Evolutionary conservation across 2,888 invertebrate genomes (phyloP).

Genomic region (Hirtodrosophila histrioides): DNA sequence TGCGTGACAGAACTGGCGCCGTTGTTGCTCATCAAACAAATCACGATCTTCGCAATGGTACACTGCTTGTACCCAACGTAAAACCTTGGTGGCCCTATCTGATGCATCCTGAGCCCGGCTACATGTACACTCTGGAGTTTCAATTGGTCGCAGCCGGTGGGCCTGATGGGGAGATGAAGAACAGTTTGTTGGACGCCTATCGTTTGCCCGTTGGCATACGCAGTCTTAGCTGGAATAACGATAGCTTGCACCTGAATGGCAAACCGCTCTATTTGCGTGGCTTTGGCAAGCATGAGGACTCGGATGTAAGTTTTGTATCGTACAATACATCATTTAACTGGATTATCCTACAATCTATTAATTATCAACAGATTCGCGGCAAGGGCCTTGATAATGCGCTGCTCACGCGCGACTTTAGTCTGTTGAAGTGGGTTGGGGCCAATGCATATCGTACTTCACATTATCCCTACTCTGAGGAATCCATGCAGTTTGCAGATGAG

Average conservation of each 20-base stretch:
- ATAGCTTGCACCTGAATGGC: slow-evolving; percentile 91
- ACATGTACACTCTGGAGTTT: slow-evolving; percentile 92
- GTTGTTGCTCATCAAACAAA: slow-evolving; percentile 86
- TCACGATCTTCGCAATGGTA: slow-evolving; percentile 85
- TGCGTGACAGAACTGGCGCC: slow-evolving; percentile 85
- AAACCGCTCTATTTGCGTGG: slow-evolving; percentile 95
- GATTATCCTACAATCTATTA: neutral
- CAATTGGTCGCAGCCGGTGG: slow-evolving; percentile 13
- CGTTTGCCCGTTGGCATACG: slow-evolving; percentile 94
- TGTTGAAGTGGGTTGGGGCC: slow-evolving; percentile 97
- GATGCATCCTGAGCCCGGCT: slow-evolving; percentile 92
- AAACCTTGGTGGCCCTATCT: slow-evolving; percentile 97
- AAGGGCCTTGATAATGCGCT: slow-evolving; percentile 96
- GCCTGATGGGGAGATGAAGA: slow-evolving; percentile 15
- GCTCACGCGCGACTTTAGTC: slow-evolving; percentile 95
- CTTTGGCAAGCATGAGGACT: slow-evolving; percentile 98
- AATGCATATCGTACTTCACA: slow-evolving; percentile 98
- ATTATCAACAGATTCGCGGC: slow-evolving; percentile 89
- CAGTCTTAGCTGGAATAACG: slow-evolving; percentile 90
- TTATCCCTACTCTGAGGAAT: slow-evolving; percentile 98
- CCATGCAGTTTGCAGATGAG: slow-evolving; percentile 96
- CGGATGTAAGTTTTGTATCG: slow-evolving; percentile 87
- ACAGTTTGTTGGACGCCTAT: slow-evolving; percentile 89
- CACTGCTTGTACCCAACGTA: slow-evolving; percentile 88
- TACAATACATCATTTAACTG: neutral